phyloP scores from a whole-genome alignment of 2,888 invertebrate species.

The Rhopalosiphum nymphaeae region DNA sequence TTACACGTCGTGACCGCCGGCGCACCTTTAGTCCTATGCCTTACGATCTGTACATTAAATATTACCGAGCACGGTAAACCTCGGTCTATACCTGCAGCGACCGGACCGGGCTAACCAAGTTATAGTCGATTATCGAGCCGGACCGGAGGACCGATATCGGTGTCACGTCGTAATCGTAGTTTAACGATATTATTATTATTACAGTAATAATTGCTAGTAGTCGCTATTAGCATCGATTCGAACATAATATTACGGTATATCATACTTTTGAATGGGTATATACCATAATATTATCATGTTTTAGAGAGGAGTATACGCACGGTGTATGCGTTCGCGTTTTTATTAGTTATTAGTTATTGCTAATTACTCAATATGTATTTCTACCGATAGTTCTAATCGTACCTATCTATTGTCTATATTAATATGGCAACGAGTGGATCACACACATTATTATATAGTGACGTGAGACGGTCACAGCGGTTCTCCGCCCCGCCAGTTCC shows the following conservation, averaged over 20 bases:
- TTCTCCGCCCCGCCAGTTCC: constrained; percentile 13
- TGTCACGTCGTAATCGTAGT: too few species aligned
- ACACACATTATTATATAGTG: too few species aligned
- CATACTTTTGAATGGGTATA: too few species aligned
- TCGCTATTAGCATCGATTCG: too few species aligned
- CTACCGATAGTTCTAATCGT: neutral
- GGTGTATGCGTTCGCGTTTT: neutral
- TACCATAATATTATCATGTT: too few species aligned
- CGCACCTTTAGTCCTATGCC: neutral
- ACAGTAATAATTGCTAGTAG: too few species aligned
- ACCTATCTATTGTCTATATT: neutral
- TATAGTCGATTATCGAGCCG: neutral
- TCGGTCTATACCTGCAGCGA: neutral
- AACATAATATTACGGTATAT: too few species aligned
- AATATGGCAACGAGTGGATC: neutral
- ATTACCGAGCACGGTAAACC: neutral
- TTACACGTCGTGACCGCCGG: neutral
- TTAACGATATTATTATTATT: too few species aligned
- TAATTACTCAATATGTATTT: neutral
- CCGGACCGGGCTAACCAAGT: neutral
- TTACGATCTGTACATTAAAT: neutral
- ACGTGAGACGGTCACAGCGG: neutral
- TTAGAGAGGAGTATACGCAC: too few species aligned
- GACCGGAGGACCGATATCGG: too few species aligned
- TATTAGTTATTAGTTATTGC: neutral